Evolutionary conservation across 2,113 vertebrate genomes (phyloP).

Genomic region (Chionis minor): DNA sequence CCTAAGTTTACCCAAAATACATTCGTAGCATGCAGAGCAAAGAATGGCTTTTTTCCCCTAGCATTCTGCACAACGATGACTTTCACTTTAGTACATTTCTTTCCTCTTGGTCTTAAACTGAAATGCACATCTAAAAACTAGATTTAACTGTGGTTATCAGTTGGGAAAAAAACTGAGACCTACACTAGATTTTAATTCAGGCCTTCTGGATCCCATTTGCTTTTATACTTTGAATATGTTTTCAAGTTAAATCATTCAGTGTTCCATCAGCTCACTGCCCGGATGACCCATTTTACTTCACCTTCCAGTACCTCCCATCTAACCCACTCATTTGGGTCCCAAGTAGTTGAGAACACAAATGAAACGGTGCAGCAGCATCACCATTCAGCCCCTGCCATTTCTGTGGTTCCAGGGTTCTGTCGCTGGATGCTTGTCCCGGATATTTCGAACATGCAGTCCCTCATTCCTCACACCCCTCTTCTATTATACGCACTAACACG

Average conservation of each 20-base stretch:
- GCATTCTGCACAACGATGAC: background rate
- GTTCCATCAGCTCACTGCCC: background rate
- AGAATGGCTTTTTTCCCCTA: background rate
- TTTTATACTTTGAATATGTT: background rate
- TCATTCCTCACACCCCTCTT: background rate
- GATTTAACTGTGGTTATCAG: background rate
- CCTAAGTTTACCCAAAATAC: background rate
- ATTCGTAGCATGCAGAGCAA: background rate
- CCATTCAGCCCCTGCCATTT: background rate
- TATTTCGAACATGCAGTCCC: background rate
- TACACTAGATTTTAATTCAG: background rate
- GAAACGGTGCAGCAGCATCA: background rate
- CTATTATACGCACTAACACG: background rate
- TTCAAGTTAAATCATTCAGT: background rate
- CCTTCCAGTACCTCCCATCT: background rate
- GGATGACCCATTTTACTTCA: background rate
- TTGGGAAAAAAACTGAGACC: background rate
- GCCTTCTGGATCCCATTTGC: background rate
- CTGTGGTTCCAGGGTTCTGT: background rate
- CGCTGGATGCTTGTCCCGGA: background rate
- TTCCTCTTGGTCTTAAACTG: background rate
- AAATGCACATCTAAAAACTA: background rate
- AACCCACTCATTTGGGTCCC: background rate
- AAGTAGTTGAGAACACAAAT: background rate
- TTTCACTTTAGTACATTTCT: background rate